Evolutionary conservation across 1,140 invertebrate species (phyloP).

Genomic region (Cydia fagiglandana): DNA sequence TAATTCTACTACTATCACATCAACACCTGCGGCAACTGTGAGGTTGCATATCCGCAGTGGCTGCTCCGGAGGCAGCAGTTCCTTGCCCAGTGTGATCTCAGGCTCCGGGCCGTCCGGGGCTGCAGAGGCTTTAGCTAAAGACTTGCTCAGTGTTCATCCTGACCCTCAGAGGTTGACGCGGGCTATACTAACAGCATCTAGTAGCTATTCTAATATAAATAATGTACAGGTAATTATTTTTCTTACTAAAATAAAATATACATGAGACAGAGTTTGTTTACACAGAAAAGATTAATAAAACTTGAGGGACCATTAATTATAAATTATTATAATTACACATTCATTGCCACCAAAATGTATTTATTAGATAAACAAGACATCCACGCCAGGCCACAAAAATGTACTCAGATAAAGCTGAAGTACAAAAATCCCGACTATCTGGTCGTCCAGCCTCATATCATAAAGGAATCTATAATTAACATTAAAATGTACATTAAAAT

Average conservation of each 20-base stretch:
- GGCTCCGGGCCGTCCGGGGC: conserved; percentile 62
- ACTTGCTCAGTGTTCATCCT: conserved; percentile 60
- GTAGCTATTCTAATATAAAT: conserved; percentile 66
- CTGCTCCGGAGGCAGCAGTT: conserved; percentile 61
- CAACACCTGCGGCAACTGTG: conserved; percentile 55
- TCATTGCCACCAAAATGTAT: too few species aligned
- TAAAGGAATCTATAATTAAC: too few species aligned
- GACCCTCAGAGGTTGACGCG: conserved; percentile 65
- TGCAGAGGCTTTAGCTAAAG: conserved; percentile 61
- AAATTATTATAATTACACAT: too few species aligned
- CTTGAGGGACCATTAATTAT: too few species aligned
- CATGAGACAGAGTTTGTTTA: too few species aligned
- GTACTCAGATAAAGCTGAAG: too few species aligned
- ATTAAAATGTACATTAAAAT: too few species aligned
- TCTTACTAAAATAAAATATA: not conserved
- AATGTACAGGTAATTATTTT: conserved; percentile 63
- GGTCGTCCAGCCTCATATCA: too few species aligned
- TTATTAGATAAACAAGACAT: too few species aligned
- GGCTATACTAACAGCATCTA: conserved; percentile 65
- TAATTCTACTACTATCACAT: conserved; percentile 69
- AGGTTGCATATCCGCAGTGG: conserved; percentile 59
- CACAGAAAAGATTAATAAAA: too few species aligned
- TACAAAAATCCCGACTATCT: too few species aligned
- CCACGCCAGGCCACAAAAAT: too few species aligned
- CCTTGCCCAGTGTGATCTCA: conserved; percentile 55